A percentile compares a stretch with the other conserved stretches of the same genome.
Conservation (phyloP, 2,888 invertebrate species). For the Amphiduros pacificus region DNA sequence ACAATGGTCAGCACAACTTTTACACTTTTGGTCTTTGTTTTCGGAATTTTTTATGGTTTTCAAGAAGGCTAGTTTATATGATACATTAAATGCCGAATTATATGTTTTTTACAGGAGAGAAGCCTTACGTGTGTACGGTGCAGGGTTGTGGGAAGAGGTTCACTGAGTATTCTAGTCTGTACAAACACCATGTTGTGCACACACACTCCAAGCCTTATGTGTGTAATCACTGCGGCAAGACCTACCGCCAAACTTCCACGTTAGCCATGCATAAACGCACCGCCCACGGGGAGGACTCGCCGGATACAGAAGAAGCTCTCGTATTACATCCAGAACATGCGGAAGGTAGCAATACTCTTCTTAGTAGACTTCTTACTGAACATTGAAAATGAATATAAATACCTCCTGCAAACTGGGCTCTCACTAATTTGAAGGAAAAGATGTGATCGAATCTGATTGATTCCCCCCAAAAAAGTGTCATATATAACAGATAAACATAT, state of each 20-base stretch:
- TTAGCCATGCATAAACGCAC: constrained; percentile 68
- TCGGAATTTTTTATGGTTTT: too few relatives aligned
- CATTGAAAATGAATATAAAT: too few relatives aligned
- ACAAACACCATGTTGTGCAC: constrained; percentile 70
- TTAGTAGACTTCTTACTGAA: too few relatives aligned
- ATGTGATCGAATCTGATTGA: too few relatives aligned
- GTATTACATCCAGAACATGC: too few relatives aligned
- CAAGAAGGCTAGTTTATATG: not conserved
- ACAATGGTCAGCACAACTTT: too few relatives aligned
- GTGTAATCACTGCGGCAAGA: constrained; percentile 67
- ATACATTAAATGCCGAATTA: not conserved
- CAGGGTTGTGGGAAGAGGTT: constrained; percentile 69
- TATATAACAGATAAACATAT: too few relatives aligned
- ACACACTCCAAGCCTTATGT: constrained; percentile 66
- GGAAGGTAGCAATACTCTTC: too few relatives aligned
- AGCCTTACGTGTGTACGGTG: constrained; percentile 69
- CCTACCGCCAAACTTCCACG: constrained; percentile 68
- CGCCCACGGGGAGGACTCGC: constrained; percentile 62
- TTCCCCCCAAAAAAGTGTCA: too few relatives aligned
- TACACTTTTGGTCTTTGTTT: too few relatives aligned
- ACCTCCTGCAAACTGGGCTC: too few relatives aligned
- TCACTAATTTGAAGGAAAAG: too few relatives aligned
- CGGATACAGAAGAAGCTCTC: not conserved
- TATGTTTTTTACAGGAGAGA: constrained; percentile 61
- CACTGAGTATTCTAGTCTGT: constrained; percentile 72